Percentiles rank a stretch among this genome's conserved stretches.
Evolutionary conservation across 2,797 vertebrate genomes (phyloP).

Genomic region (Danio aesculapii): DNA sequence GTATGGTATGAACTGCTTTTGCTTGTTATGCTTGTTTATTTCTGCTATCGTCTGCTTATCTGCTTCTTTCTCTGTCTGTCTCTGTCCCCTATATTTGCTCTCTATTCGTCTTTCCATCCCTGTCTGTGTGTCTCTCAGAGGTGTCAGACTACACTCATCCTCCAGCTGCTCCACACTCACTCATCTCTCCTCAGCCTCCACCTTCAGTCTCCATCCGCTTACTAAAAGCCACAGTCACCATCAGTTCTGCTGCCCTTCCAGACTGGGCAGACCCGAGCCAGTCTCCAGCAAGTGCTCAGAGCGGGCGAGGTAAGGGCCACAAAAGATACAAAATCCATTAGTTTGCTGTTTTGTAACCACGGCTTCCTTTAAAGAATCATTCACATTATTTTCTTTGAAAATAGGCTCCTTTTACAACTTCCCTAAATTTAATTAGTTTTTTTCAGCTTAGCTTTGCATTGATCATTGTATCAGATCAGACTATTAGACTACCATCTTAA

Average conservation of each 20-base stretch:
- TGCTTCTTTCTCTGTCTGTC: slow-evolving; percentile 53
- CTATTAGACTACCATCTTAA: no score
- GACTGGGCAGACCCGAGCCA: slow-evolving; percentile 47
- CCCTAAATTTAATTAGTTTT: no score
- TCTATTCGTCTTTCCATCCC: slow-evolving; percentile 26
- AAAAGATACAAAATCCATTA: background rate
- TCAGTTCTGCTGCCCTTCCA: slow-evolving; percentile 62
- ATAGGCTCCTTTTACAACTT: no score
- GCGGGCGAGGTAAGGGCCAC: slow-evolving; percentile 56
- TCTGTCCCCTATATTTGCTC: slow-evolving; percentile 43
- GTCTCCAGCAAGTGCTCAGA: slow-evolving; percentile 22
- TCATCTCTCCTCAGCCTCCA: slow-evolving; percentile 52
- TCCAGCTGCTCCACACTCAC: slow-evolving; percentile 59
- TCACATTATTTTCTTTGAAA: background rate
- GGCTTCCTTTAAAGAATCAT: background rate
- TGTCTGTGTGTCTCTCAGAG: slow-evolving; percentile 39
- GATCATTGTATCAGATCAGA: no score
- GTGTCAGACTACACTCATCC: slow-evolving; percentile 59
- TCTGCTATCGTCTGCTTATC: slow-evolving; percentile 46
- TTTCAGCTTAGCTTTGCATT: no score
- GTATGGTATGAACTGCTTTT: slow-evolving; percentile 30
- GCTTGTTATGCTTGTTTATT: slow-evolving; percentile 40
- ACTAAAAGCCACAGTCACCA: slow-evolving; percentile 60
- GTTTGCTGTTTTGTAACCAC: background rate
- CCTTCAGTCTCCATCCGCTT: slow-evolving; percentile 48